Percentiles rank a stretch among this genome's conserved stretches.
These are phyloP conservation scores for Galbula dea DNA, from an alignment of 2,113 vertebrate genomes.

Conservation along the genomic window DNA sequence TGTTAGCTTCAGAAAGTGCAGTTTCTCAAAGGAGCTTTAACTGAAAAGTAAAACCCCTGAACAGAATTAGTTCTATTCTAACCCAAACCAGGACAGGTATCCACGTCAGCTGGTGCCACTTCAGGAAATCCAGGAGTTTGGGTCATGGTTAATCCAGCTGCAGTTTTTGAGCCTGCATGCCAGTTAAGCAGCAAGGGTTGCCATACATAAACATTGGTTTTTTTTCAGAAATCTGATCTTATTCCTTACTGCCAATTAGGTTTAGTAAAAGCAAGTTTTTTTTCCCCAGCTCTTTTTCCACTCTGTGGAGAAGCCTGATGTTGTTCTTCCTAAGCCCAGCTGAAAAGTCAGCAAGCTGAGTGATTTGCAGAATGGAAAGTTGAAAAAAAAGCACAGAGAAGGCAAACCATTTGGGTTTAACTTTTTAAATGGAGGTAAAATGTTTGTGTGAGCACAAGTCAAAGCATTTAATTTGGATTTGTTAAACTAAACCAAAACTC, in stretches of 20 bases:
- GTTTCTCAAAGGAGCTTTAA: too few relatives aligned
- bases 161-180: neutral
- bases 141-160: neutral
- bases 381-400: neutral
- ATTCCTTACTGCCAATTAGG: neutral
- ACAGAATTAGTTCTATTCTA: too few relatives aligned
- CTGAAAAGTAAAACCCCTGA: too few relatives aligned
- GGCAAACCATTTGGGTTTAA: neutral
- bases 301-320: neutral
- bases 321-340: neutral
- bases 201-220: neutral
- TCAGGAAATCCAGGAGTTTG: neutral
- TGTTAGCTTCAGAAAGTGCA: too few relatives aligned
- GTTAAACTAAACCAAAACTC: neutral
- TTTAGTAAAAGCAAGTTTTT: neutral
- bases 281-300: neutral
- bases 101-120: accelerated
- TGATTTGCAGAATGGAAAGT: neutral
- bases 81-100: too few relatives aligned
- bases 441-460: neutral
- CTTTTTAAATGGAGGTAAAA: neutral
- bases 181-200: neutral
- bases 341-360: neutral
- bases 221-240: slow-evolving; percentile 6
- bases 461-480: neutral